Evolutionary conservation across 2,797 vertebrate species (phyloP), one percentile per base, ranked within the genome.

Genomic region (Gadopsis bispinosus): DNA sequence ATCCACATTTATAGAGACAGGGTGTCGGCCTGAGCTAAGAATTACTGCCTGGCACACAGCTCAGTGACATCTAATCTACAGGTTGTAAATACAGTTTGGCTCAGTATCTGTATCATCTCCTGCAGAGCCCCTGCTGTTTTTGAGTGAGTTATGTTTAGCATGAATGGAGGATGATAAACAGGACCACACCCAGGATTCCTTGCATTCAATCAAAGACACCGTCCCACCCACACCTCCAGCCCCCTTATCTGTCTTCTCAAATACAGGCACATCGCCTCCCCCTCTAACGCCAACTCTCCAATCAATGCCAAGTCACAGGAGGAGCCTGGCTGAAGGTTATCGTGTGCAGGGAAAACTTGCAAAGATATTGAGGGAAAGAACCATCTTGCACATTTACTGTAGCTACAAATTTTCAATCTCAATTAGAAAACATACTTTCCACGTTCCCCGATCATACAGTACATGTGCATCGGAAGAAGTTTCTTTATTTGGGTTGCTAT

Each of bases 321-420:
- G 66, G 73, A 77, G 74, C 73, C 59, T 74, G 73, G 84, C 85
- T 94, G 89, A 94, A 95, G 94, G 93, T 93, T 92, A 94, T 91
- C 89, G 83, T 84, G 83, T 88, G 84, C 85, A 81, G 81, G 65
- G 50, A 35, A 48, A 67, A 72, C 69, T 82, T 81, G 70, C 64
- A 75, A 61, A 47, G 55, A 79, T 43, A 33, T 16, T 2, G 33
- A 64, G 22, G 12, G 19, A 31, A 35, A 70, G 41, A 75, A 71
- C 41, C 13, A 60, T 5, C 31, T 37, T 1, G 1, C n/a, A 31
- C 17, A 14, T 69, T 45, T 7, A 37, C 48, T 33, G 19, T 0
- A 9, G 14, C 14, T 29, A 10, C 19, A 70, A 20, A 56, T 20
- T 11, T 69, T n/a, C 19, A 72, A 2, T 62, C 39, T 33, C 37